Conservation (phyloP, 2,888 invertebrate genomes). For the Epicampocera succincta region DNA sequence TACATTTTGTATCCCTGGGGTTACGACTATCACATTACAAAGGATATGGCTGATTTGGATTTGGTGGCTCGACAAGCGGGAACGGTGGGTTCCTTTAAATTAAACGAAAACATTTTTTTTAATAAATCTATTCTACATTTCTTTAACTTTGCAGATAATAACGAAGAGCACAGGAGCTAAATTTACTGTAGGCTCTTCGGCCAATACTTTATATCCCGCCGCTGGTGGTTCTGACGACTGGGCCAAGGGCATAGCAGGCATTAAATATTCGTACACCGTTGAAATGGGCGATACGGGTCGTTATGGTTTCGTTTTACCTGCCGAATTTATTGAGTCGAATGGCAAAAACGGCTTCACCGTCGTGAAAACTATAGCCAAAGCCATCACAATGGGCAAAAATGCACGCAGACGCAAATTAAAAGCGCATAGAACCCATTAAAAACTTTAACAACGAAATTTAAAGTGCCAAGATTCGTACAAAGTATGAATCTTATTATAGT, state of each 20-base stretch:
- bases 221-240: slow-evolving; percentile 94
- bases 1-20: slow-evolving; percentile 94
- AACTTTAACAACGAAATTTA: slow-evolving; percentile 1
- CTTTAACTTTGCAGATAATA: slow-evolving; percentile 72
- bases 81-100: slow-evolving; percentile 82
- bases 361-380: slow-evolving; percentile 85
- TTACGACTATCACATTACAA: slow-evolving; percentile 88
- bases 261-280: slow-evolving; percentile 94
- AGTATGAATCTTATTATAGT: slow-evolving; percentile 62
- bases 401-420: slow-evolving; percentile 70
- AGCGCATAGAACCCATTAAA: slow-evolving; percentile 55
- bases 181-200: slow-evolving; percentile 90
- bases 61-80: slow-evolving; percentile 87
- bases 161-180: slow-evolving; percentile 82
- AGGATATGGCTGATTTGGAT: slow-evolving; percentile 87
- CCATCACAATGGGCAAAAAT: slow-evolving; percentile 79
- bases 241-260: slow-evolving; percentile 91
- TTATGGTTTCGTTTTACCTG: slow-evolving; percentile 93
- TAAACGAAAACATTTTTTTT: too few species aligned
- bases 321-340: slow-evolving; percentile 88
- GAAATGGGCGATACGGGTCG: slow-evolving; percentile 93
- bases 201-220: slow-evolving; percentile 89
- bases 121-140: neutral
- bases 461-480: slow-evolving; percentile 69
- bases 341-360: slow-evolving; percentile 89